Evolutionary conservation across 2,888 invertebrate genomes (phyloP).

Genomic region (Epinotia bilunana): DNA sequence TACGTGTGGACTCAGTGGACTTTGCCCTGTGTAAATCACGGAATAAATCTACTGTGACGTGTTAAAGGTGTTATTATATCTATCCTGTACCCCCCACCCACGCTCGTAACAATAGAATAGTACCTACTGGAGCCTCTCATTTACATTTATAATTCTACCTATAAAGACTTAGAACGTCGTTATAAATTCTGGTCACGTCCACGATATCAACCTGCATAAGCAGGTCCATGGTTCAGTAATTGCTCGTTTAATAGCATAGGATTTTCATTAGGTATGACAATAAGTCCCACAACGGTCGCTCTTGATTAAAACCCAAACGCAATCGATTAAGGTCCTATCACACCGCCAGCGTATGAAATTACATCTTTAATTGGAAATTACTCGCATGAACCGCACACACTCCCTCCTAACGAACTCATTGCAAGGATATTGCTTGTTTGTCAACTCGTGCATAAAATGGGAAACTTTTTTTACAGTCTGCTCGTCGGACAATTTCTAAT

Average conservation of each 20-base stretch:
- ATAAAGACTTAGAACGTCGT: too few relatives aligned
- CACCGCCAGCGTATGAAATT: conserved; percentile 25
- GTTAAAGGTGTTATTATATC: too few relatives aligned
- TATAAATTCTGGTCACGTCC: too few relatives aligned
- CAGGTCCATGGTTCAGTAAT: neutral
- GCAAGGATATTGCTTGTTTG: conserved; percentile 17
- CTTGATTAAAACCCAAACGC: conserved; percentile 30
- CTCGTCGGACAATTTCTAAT: neutral
- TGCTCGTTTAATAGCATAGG: neutral
- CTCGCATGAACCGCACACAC: conserved; percentile 24
- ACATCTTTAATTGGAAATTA: conserved; percentile 36
- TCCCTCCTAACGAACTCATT: conserved; percentile 13
- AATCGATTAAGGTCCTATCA: conserved; percentile 19
- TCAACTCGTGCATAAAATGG: conserved; percentile 16
- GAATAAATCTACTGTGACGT: too few relatives aligned
- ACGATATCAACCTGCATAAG: too few relatives aligned
- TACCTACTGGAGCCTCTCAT: too few relatives aligned
- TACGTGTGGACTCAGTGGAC: too few relatives aligned
- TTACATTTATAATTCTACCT: too few relatives aligned
- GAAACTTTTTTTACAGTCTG: conserved; percentile 1
- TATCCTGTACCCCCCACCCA: too few relatives aligned
- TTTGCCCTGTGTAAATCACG: too few relatives aligned
- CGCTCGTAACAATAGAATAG: too few relatives aligned
- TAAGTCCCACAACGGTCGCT: conserved; percentile 2
- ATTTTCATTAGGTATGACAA: neutral